Base-by-base conservation (phyloP, 2,797 vertebrate genomes). In the Clarias fuscus region DNA sequence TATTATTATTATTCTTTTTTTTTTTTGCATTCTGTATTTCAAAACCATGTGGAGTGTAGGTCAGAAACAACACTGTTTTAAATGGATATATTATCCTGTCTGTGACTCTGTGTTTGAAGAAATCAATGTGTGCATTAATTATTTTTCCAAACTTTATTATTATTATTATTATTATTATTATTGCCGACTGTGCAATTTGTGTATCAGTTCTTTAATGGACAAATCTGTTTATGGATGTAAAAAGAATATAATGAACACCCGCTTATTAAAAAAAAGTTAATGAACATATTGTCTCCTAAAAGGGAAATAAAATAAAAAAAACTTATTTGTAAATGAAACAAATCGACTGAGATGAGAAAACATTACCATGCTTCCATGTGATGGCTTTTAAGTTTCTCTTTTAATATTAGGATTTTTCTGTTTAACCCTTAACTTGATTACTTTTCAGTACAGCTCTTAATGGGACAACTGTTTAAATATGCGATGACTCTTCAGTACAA, bases 41-140 rank as follows among this genome's bases (percentile, higher is more conserved):
- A 75, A 65, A 82, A 85, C 20, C 65, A 82, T 82, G 81, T 82
- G 81, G 43, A 11, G 78, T 81, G 78, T 81, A 43, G 65, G 80
- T 82, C 80, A 67, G 64, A 82, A 91, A 90, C 40, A 90, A 90
- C 92, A 89, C 90, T 93, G 91, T 93, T 92, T 90, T 91, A 87
- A 93, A 93, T 93, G 93, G 93, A 94, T 95, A 94, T 94, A 94
- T 94, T 95, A 94, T 95, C 94, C 94, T 93, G 91, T 92, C 90
- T 94, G 93, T 90, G 91, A 90, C 48, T 82, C 80, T 73, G 67
- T 90, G 87, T 79, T 78, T 87, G 88, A 89, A 88, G 78, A 80
- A 87, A 87, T 83, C 58, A 85, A 86, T 64, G 86, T 86, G 88
- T 86, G 90, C 68, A 72, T 85, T 88, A 84, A 90, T 76, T 91